Evolutionary conservation across 2,797 vertebrate species (phyloP).

Genomic region (Helicolenus hilgendorfi): DNA sequence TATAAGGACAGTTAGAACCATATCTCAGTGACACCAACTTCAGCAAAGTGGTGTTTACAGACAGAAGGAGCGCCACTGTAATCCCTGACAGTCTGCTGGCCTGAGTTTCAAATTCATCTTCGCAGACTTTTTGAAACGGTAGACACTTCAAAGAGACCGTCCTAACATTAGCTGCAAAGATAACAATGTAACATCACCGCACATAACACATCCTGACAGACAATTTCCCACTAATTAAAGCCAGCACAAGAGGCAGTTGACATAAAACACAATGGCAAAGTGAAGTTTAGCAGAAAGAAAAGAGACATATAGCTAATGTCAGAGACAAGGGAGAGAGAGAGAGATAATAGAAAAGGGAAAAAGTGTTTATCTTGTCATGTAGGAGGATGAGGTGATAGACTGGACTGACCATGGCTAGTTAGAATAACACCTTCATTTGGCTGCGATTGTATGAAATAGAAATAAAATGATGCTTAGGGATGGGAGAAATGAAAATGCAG

Average conservation of each 20-base stretch:
- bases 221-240: slow-evolving; percentile 62
- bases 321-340: neutral
- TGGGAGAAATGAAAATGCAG: neutral
- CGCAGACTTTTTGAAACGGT: slow-evolving; percentile 6
- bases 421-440: slow-evolving; percentile 7
- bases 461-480: neutral
- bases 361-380: slow-evolving; percentile 13
- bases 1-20: neutral
- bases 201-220: slow-evolving; percentile 50
- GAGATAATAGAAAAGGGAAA: neutral
- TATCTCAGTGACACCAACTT: slow-evolving; percentile 1
- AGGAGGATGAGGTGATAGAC: neutral
- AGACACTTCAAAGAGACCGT: slow-evolving; percentile 49
- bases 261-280: slow-evolving; percentile 31
- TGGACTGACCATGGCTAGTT: neutral
- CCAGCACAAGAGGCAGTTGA: slow-evolving; percentile 43
- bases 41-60: neutral
- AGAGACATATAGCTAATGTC: neutral
- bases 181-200: slow-evolving; percentile 50
- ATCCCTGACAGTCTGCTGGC: slow-evolving; percentile 36
- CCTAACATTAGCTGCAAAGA: slow-evolving; percentile 40
- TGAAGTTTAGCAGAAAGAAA: neutral
- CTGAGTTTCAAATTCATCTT: slow-evolving; percentile 51
- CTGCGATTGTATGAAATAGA: neutral
- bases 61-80: neutral